Percentiles rank a stretch among this genome's conserved stretches.
Evolutionary conservation across 2,797 vertebrate genomes (phyloP).

Genomic region (Siniperca undulata): DNA sequence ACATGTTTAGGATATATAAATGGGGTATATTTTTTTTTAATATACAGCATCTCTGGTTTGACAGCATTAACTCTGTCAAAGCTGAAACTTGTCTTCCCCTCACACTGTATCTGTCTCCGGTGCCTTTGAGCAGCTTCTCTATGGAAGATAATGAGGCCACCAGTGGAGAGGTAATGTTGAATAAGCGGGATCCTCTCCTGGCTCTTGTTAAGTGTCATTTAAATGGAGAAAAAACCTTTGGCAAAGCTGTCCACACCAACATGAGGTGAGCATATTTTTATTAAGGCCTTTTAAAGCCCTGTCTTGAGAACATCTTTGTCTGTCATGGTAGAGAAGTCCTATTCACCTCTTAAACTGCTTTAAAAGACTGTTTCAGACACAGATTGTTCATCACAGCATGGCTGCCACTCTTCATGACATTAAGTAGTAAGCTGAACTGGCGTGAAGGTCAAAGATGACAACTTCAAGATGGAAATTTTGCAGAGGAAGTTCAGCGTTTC

Average conservation of each 20-base stretch:
- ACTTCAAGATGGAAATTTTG: constrained; percentile 31
- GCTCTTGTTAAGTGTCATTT: constrained; percentile 72
- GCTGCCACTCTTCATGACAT: constrained; percentile 56
- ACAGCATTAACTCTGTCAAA: constrained; percentile 34
- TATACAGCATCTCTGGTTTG: constrained; percentile 26
- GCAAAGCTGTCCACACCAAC: constrained; percentile 60
- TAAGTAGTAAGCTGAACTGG: constrained; percentile 49
- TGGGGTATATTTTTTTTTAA: background rate
- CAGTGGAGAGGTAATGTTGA: constrained; percentile 62
- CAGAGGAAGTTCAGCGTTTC: constrained; percentile 35
- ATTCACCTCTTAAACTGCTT: constrained; percentile 44
- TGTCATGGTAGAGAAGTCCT: constrained; percentile 57
- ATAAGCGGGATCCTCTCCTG: constrained; percentile 62
- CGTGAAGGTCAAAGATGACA: constrained; percentile 72
- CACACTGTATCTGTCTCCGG: constrained; percentile 11
- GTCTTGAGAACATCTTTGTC: constrained; percentile 69
- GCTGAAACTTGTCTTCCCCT: constrained; percentile 36
- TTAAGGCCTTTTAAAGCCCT: constrained; percentile 50
- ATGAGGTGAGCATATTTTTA: constrained; percentile 52
- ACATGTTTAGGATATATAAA: background rate
- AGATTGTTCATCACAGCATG: constrained; percentile 53
- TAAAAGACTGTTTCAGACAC: constrained; percentile 53
- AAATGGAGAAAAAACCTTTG: constrained; percentile 61
- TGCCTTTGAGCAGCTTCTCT: constrained; percentile 38
- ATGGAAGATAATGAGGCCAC: constrained; percentile 66